Conservation (phyloP, 2,888 invertebrate species). For the Seira ritae region DNA sequence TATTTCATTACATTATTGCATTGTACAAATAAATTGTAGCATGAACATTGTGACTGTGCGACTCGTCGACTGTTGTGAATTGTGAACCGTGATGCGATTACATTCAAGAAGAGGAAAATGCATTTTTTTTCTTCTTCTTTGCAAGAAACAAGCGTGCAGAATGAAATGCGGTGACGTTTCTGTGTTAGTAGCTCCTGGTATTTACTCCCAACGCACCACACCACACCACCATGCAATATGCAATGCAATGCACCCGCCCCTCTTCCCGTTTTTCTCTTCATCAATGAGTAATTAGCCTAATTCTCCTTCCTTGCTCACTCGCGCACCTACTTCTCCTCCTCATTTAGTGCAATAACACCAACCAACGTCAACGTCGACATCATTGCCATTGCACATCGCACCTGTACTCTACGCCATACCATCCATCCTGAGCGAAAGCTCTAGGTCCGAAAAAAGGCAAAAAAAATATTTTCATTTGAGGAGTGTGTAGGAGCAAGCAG, state of each 20-base stretch:
- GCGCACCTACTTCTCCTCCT: neutral
- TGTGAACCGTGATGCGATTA: no score
- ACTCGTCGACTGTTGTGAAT: no score
- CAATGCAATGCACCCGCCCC: no score
- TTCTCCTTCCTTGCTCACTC: neutral
- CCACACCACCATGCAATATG: no score
- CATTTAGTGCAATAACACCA: no score
- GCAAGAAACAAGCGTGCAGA: neutral
- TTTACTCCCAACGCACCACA: neutral
- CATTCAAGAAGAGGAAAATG: neutral
- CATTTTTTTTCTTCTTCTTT: neutral
- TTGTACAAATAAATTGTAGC: no score
- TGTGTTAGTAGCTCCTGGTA: constrained; percentile 11
- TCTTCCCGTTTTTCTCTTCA: neutral
- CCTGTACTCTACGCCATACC: no score
- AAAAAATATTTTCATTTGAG: neutral
- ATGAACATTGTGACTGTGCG: no score
- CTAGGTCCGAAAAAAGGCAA: neutral
- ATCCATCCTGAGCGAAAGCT: no score
- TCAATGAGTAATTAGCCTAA: constrained; percentile 16
- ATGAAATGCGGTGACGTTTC: neutral
- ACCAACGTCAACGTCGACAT: no score
- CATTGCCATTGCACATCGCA: no score
- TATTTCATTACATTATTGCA: no score
- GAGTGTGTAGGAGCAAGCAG: neutral